These are phyloP conservation scores for Lottia scabra DNA, from an alignment of 2,888 invertebrate species.

Conservation along the genomic window DNA sequence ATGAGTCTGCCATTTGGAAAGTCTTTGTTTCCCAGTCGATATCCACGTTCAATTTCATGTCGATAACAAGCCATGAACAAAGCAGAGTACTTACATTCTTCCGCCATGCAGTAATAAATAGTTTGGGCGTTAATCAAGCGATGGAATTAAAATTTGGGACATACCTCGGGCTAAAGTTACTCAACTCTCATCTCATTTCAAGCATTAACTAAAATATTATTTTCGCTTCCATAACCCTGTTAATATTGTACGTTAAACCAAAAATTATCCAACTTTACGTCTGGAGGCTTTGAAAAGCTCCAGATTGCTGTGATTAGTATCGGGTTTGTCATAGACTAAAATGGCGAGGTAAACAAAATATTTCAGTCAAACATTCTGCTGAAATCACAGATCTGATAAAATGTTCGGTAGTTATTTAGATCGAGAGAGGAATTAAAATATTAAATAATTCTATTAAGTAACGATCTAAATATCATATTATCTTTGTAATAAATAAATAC, in stretches of 20 bases:
- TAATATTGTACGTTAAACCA: not conserved
- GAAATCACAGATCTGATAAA: no score
- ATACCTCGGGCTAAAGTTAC: not conserved
- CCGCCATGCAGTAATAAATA: not conserved
- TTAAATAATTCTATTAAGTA: no score
- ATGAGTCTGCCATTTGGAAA: not conserved
- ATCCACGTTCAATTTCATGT: not conserved
- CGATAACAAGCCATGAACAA: not conserved
- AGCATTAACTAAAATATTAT: not conserved
- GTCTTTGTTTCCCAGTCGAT: not conserved
- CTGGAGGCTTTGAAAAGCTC: not conserved
- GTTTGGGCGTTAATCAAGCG: not conserved
- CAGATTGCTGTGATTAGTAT: not conserved
- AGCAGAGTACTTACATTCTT: not conserved
- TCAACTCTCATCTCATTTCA: not conserved
- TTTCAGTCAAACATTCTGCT: no score
- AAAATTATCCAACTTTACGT: not conserved
- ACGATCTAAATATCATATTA: no score
- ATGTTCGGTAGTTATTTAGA: no score
- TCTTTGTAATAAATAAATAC: no score
- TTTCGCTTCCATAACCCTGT: slow-evolving; percentile 1
- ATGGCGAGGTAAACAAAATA: no score
- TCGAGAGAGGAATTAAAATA: no score
- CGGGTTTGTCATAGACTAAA: no score
- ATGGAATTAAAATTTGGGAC: not conserved